Evolutionary conservation across 2,113 vertebrate species (phyloP).

Genomic region (Pterocles orientalis): DNA sequence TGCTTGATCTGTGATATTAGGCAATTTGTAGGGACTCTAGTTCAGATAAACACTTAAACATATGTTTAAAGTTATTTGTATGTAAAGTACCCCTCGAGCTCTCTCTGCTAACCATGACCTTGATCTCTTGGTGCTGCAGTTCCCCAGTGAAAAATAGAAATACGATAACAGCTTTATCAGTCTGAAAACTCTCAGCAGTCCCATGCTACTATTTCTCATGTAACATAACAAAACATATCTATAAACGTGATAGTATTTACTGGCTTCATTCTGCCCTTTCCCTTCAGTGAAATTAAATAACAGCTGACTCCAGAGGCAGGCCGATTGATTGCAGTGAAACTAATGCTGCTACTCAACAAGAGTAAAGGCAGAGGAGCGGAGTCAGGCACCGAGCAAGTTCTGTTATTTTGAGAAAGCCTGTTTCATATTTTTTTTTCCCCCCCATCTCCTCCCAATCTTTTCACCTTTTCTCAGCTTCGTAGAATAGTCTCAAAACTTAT

Average conservation of each 20-base stretch:
- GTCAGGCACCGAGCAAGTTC: conserved; percentile 1
- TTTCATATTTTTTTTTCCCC: background rate
- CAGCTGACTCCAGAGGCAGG: conserved; percentile 53
- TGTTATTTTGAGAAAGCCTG: conserved; percentile 38
- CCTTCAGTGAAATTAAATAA: conserved; percentile 65
- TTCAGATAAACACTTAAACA: conserved; percentile 9
- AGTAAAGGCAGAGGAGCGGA: conserved; percentile 28
- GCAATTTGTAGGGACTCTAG: background rate
- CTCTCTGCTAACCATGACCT: conserved; percentile 32
- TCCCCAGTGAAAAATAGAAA: conserved; percentile 59
- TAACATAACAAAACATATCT: conserved; percentile 67
- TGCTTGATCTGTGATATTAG: background rate
- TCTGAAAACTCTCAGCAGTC: conserved; percentile 52
- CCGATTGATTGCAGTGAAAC: conserved; percentile 65
- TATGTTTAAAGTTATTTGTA: background rate
- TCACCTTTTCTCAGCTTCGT: background rate
- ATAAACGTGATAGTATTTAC: conserved; percentile 59
- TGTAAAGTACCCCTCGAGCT: conserved; percentile 1
- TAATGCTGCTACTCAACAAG: conserved; percentile 34
- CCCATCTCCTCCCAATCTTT: background rate
- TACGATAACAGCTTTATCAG: conserved; percentile 60
- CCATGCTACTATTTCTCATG: conserved; percentile 56
- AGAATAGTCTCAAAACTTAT: conserved; percentile 7
- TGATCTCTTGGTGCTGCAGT: conserved; percentile 58
- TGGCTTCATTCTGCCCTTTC: conserved; percentile 60